phyloP scores from a whole-genome alignment of 1,140 invertebrate species.

The Cotesia vestalis region DNA sequence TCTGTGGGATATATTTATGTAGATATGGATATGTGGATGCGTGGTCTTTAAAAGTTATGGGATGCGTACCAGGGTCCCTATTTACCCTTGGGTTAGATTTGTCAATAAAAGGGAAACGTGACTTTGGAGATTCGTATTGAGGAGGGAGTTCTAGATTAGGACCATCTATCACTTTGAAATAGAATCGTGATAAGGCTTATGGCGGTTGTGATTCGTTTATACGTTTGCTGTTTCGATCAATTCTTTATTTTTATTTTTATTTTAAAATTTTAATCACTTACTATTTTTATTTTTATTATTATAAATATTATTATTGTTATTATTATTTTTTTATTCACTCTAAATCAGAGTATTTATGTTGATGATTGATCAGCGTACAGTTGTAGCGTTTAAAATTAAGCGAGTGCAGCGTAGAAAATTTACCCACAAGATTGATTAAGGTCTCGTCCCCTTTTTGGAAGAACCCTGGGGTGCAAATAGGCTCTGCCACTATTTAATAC shows the following conservation, averaged over 20 bases:
- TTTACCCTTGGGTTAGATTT: conserved; percentile 26
- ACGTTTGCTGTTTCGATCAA: conserved; percentile 29
- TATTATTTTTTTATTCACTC: background rate
- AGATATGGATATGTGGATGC: conserved; percentile 8
- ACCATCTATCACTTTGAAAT: conserved; percentile 56
- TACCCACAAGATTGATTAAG: conserved; percentile 55
- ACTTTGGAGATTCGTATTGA: conserved; percentile 21
- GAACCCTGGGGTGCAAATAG: conserved; percentile 13
- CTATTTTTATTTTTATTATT: conserved; percentile 7
- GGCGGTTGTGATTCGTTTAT: conserved; percentile 26
- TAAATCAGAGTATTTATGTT: background rate
- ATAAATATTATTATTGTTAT: background rate
- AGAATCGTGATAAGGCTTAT: conserved; percentile 51
- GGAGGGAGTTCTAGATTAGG: conserved; percentile 40
- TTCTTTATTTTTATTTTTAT: conserved; percentile 38
- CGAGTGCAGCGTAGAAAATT: conserved; percentile 42
- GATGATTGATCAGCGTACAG: no score
- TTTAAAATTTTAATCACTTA: background rate
- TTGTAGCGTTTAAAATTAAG: conserved; percentile 31
- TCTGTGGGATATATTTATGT: background rate
- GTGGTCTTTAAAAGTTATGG: conserved; percentile 22
- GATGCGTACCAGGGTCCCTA: conserved; percentile 1
- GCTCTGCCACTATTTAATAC: background rate
- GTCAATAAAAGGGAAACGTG: conserved; percentile 31
- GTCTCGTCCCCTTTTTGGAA: background rate